Percentiles rank a stretch among this genome's conserved stretches.
Evolutionary conservation across 2,113 vertebrate genomes (phyloP).

Genomic region (Silurus glanis): DNA sequence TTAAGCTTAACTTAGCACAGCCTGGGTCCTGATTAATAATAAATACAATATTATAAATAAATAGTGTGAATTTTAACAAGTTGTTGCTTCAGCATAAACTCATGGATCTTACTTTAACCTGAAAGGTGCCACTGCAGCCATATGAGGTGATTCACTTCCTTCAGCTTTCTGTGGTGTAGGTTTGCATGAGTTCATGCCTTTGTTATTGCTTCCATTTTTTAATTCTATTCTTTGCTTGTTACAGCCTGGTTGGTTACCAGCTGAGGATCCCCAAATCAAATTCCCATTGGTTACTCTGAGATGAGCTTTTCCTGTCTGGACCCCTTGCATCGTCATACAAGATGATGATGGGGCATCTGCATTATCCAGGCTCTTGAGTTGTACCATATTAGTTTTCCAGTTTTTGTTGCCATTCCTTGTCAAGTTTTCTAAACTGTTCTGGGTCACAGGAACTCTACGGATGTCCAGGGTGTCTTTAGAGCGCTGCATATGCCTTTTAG

Average conservation of each 20-base stretch:
- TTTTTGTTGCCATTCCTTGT: constrained; percentile 69
- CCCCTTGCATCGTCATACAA: constrained; percentile 17
- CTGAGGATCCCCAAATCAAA: constrained; percentile 42
- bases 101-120: constrained; percentile 68
- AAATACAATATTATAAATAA: neutral
- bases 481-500: constrained; percentile 58
- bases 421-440: constrained; percentile 59
- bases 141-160: constrained; percentile 60
- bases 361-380: constrained; percentile 64
- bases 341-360: constrained; percentile 25
- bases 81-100: neutral
- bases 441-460: constrained; percentile 53
- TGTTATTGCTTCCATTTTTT: constrained; percentile 42
- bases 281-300: constrained; percentile 66
- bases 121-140: constrained; percentile 74
- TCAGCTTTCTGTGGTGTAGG: constrained; percentile 36
- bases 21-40: neutral
- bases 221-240: constrained; percentile 35
- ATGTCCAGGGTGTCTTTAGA: constrained; percentile 70
- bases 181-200: constrained; percentile 44
- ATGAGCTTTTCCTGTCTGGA: constrained; percentile 30
- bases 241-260: neutral
- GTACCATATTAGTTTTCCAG: constrained; percentile 66
- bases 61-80: neutral
- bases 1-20: neutral